A percentile compares a stretch with the other conserved stretches of the same genome.
These are phyloP conservation scores for Intellagama lesueurii DNA, from an alignment of 2,797 vertebrate genomes.

Conservation along the genomic window DNA sequence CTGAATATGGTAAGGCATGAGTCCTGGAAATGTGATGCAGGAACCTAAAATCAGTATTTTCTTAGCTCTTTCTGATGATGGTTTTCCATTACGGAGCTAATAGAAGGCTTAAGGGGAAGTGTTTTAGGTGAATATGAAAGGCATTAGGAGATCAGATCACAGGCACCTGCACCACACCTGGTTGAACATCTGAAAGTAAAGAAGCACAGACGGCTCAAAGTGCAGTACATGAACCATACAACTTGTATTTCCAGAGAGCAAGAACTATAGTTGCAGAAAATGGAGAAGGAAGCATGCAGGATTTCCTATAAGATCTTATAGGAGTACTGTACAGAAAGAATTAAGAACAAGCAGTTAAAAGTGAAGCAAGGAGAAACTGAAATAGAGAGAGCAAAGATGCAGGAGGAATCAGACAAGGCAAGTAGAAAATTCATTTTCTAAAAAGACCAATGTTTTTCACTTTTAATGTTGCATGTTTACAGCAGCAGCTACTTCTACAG, in stretches of 20 bases:
- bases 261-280: not conserved
- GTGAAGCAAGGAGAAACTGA: not conserved
- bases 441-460: not conserved
- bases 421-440: not conserved
- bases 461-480: not conserved
- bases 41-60: not conserved
- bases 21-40: not conserved
- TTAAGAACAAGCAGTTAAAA: not conserved
- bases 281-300: not conserved
- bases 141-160: not conserved
- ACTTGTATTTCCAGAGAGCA: not conserved
- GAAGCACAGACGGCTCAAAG: not conserved
- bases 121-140: not conserved
- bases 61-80: not conserved
- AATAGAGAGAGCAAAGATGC: not conserved
- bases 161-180: not conserved
- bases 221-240: not conserved
- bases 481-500: not conserved
- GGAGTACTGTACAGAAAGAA: not conserved
- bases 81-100: slow-evolving; percentile 4
- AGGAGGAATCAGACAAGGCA: not conserved
- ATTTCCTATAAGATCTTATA: not conserved
- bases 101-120: not conserved
- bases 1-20: not conserved
- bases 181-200: not conserved